Evolutionary conservation across 2,797 vertebrate species (phyloP), one percentile per base, ranked within the genome.

Genomic region (Enteromius viviparus): DNA sequence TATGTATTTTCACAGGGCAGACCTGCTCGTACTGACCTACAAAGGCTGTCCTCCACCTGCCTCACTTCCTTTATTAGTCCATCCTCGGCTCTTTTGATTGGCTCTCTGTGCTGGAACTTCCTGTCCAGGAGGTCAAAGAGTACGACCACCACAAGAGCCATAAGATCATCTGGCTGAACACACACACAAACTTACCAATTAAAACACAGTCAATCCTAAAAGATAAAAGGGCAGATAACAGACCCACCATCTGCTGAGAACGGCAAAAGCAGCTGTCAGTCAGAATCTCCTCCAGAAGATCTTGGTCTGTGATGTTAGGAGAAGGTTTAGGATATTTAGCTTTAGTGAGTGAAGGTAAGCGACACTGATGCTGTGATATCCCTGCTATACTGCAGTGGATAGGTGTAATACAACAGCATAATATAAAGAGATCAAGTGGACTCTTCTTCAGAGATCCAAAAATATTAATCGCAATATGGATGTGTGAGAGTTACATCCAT

Each of bases 91-190:
- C 88, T 89, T 47, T 66, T 8, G 62, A 90, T 82, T 87, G 71
- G 87, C 85, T 93, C 78, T 60, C 92, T 91, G 21, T 90, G 79
- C 85, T 88, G 80, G 91, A 99, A 99, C 89, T 94, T 96, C 85
- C 94, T 92, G 69, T 97, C 93, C 93, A 97, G 96, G 77, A 98
- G 94, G 90, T 99, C 96, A 87, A 94, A 98, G 78, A 99, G 93
- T 96, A 99, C 96, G 90, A 99, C 97, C 92, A 98, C 94, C 68
- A 95, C 95, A 89, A 99, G 92, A 40, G 96, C 94, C 90, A 94
- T 95, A 90, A 96, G 87, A 75, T 96, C 93, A 58, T 93, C 88
- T n/a, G 95, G 89, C 98, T 99, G 85, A 65, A 32, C 29, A 86
- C 40, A 91, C 12, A 81, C 58, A 53, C 68, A 83, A 15, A 26